Percentiles rank a stretch among this genome's conserved stretches.
Conservation (phyloP, 1,140 invertebrate species). For the Microvelia longipes region DNA sequence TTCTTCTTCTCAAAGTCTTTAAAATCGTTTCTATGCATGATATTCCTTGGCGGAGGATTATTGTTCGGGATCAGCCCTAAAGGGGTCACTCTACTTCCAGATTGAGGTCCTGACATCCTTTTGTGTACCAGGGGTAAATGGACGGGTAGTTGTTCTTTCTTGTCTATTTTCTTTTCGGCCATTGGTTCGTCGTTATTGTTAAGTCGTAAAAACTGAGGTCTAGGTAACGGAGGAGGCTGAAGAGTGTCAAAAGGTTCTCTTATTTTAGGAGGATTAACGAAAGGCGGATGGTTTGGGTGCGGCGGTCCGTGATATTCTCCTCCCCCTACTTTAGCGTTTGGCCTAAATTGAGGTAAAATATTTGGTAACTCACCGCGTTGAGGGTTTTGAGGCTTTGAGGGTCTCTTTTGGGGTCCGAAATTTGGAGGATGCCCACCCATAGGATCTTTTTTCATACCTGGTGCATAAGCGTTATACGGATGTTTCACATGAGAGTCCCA, state of each 20-base stretch:
- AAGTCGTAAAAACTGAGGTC: conserved; percentile 29
- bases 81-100: conserved; percentile 34
- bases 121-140: conserved; percentile 15
- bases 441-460: conserved; percentile 10
- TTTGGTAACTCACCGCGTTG: conserved; percentile 38
- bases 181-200: conserved; percentile 24
- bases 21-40: conserved; percentile 10
- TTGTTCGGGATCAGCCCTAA: conserved; percentile 45
- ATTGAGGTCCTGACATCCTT: conserved; percentile 18
- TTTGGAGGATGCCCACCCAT: conserved; percentile 4
- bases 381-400: conserved; percentile 16
- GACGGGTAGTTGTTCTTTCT: conserved; percentile 21
- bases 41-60: conserved; percentile 12
- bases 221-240: conserved; percentile 31
- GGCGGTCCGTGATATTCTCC: conserved; percentile 30
- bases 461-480: conserved; percentile 1
- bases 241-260: conserved; percentile 24
- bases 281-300: conserved; percentile 15
- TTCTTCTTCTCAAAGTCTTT: conserved; percentile 12
- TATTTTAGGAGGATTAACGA: conserved; percentile 9
- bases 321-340: conserved; percentile 44
- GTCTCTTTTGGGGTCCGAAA: conserved; percentile 14
- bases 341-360: conserved; percentile 51
- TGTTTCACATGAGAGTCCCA: conserved; percentile 21
- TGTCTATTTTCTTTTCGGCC: conserved; percentile 19